These are phyloP conservation scores for Drosophila nikananu DNA, from an alignment of 1,140 invertebrate genomes.

Conservation along the genomic window DNA sequence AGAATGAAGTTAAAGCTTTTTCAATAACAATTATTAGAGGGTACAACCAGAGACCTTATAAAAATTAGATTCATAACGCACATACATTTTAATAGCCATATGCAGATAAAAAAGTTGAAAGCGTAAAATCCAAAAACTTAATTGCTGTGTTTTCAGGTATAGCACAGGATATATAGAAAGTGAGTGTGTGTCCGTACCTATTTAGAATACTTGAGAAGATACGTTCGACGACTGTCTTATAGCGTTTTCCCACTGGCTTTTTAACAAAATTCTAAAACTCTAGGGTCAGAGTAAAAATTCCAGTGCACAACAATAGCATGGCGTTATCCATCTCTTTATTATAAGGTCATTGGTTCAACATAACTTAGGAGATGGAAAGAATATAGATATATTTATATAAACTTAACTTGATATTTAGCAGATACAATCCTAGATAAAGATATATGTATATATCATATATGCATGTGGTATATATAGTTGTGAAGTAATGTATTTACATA, in stretches of 20 bases:
- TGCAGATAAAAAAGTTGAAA: background rate
- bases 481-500: constrained; percentile 62
- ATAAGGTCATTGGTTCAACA: constrained; percentile 16
- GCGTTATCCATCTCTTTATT: background rate
- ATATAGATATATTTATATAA: constrained; percentile 63
- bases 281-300: background rate
- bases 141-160: background rate
- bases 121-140: background rate
- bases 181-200: background rate
- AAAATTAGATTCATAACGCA: background rate
- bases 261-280: background rate
- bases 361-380: constrained; percentile 56
- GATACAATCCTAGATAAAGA: constrained; percentile 58
- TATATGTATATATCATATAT: constrained; percentile 49
- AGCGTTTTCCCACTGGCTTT: background rate
- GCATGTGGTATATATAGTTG: constrained; percentile 38
- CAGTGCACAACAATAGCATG: background rate
- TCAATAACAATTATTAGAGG: constrained; percentile 46
- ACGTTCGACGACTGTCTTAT: background rate
- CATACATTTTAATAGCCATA: background rate
- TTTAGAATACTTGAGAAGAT: background rate
- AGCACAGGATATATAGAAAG: too few species aligned
- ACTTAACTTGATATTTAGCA: constrained; percentile 41
- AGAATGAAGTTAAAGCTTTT: constrained; percentile 71
- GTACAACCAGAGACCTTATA: constrained; percentile 9